Conservation (phyloP, 2,797 vertebrate species). For the Pseudomugil tenellus region DNA sequence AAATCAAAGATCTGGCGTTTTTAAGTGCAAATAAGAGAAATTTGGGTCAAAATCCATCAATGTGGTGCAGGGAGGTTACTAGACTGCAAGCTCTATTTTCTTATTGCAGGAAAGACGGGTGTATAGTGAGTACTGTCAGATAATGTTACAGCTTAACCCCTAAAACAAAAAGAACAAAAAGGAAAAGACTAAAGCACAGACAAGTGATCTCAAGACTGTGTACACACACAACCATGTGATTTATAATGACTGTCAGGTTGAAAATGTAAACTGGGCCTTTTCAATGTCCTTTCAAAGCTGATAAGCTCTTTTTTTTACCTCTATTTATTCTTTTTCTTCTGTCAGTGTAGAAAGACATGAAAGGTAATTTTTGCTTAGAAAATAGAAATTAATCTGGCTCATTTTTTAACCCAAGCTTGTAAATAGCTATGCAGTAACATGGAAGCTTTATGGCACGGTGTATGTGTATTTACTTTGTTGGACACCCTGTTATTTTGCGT, state of each 20-base stretch:
- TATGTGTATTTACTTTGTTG: not conserved
- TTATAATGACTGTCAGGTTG: conserved; percentile 67
- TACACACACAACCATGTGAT: conserved; percentile 56
- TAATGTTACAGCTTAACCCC: conserved; percentile 3
- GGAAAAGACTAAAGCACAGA: not conserved
- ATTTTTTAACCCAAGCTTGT: not conserved
- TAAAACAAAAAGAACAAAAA: conserved; percentile 4
- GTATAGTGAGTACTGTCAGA: not conserved
- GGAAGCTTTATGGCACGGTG: not conserved
- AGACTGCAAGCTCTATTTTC: not conserved
- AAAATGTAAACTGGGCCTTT: conserved; percentile 64
- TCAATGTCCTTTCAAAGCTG: conserved; percentile 51
- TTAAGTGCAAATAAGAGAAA: not conserved
- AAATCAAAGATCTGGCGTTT: not conserved
- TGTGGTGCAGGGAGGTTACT: not conserved
- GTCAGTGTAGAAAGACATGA: conserved; percentile 21
- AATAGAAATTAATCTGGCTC: not conserved
- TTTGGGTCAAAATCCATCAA: not conserved
- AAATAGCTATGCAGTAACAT: not conserved
- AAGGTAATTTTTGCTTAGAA: conserved; percentile 3
- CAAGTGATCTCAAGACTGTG: not conserved
- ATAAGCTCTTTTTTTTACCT: conserved; percentile 32
- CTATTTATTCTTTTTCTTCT: conserved; percentile 1
- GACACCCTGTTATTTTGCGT: not conserved
- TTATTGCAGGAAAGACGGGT: not conserved